Base-by-base conservation (phyloP, 2,797 vertebrate species). In the Silurus aristotelis region DNA sequence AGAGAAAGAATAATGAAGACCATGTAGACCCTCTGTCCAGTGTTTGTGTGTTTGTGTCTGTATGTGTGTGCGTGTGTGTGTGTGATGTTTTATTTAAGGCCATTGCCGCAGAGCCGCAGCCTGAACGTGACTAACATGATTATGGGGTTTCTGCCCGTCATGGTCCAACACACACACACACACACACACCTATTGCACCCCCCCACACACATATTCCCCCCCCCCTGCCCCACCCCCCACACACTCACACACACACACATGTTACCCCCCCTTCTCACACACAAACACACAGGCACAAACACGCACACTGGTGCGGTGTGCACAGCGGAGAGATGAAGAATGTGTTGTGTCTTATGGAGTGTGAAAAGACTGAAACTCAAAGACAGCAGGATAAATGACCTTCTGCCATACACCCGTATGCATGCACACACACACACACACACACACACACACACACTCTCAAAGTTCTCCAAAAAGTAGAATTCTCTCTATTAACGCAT, bases 81-180 rank as follows among this genome's bases (percentile, higher is more conserved):
- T 75, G 15, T 71, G 79, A 84, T 80, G 85, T 85, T 87, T 86
- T 86, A 85, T 87, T 89, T 80, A 85, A 64, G 80, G 82, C 76
- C 66, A 46, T 83, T 70, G 85, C 83, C 4, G 83, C 83, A 66
- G 84, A 64, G 61, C 81, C 78, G 88, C 87, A 84, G 88, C 75
- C 87, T 87, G 90, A 89, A 93, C 91, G 88, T 90, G 90, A 93
- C 88, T 87, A 89, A 92, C 91, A 92, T 93, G 94, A 91, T 93
- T 93, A 94, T 94, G 89, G 89, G 88, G 91, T 91, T 92, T 90
- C 90, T 93, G 92, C 94, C 92, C 91, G 92, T 95, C 94, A 94
- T 46, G 85, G 92, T 86, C 91, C 79, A 79, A 86, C 85, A 63
- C 66, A 80, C 66, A 22, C 48, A 77, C n/a, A 66, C 72, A 38